Base-by-base conservation (phyloP, 2,888 invertebrate genomes). In the Drosophila nigricruria region DNA sequence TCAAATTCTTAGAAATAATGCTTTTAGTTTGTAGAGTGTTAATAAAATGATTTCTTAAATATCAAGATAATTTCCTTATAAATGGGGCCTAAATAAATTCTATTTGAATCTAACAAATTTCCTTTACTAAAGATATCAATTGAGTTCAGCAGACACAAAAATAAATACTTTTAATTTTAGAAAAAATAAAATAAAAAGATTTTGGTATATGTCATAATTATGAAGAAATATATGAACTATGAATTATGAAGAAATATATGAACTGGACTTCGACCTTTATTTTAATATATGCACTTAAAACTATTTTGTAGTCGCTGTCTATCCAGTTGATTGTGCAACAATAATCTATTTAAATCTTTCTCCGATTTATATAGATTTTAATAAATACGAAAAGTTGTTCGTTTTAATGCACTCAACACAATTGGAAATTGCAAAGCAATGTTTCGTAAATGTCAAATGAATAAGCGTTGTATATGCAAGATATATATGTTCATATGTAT, bases 321-420 rank as follows among this genome's bases (percentile, higher is more conserved):
- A 38, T 38, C 16, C 18, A 20, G n/a, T 20, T 42, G 20, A 42
- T 20, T 42, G 25, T 16, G 3, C 9, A 45, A 20, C 25, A 16
- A 25, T 1, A 45, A 1, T 3, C 25, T 32, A 25, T 18, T 23
- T 18, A 38, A 18, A 27, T n/a, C n/a, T n/a, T n/a, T 40, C 9
- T 23, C 5, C 12, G 27, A 8, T 47, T 40, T 14, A 40, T n/a
- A 14, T n/a, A 3, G 32, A 58, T 45, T 57, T 42, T 49, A 66
- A 45, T 53, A 27, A 43, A 57, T 42, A 52, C 9, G 18, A 42
- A 49, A 34, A 42, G 43, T 27, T 47, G 27, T 47, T 30, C 50
- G 30, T 50, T 62, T 66, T 71, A 65, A 72, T 70, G 67, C 69
- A 77, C 77, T 82, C 50, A 47, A 70, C 70, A 70, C 70, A 70